Base-by-base conservation (phyloP, 1,140 invertebrate species). In the Pseudomyrmex pallidus region DNA sequence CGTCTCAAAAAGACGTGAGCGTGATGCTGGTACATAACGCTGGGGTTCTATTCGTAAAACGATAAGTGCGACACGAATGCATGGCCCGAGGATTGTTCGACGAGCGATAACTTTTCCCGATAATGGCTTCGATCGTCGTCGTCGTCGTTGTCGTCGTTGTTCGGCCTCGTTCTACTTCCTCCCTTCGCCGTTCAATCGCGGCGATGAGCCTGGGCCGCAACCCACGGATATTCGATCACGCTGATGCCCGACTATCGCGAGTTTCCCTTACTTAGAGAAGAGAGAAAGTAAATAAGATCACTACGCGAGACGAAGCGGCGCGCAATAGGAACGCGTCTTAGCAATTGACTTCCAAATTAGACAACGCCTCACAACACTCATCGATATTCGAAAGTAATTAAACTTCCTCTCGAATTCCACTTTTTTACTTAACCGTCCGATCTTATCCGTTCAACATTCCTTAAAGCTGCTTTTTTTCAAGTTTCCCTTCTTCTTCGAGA, bases 361-460 rank as follows among this genome's bases (percentile, higher is more conserved):
- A 76, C 78, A 56, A 70, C 35, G 59, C 52, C 70, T 52, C 76
- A 61, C 54, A 88, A 83, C 62, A 76, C 72, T 86, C 85, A 80
- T 84, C 87, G 87, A 89, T 89, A 89, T 86, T 89, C 85, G 22
- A 77, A 88, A 89, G 88, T 82, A 89, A 89, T 89, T 89, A 89
- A 89, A 89, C 72, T 84, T 86, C 68, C 35, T 62, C 77, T 15
- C 54, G 50, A 62, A 62, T 74, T 83, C 59, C 10, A 50, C 35
- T 73, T 87, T 68, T 87, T 77, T 78, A 35, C 52, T 56, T 48
- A 50, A 54, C 44, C 44, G 66, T 57, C 67, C 67, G 15, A 44
- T 46, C 25, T 80, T 64, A 70, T 46, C 67, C 66, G 35, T 59
- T 13, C 22, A 15, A n/a, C 57, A 15, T 67, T 17, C 52, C 12